Base-by-base conservation (phyloP, 2,797 vertebrate species). In the Myotis vivesi region DNA sequence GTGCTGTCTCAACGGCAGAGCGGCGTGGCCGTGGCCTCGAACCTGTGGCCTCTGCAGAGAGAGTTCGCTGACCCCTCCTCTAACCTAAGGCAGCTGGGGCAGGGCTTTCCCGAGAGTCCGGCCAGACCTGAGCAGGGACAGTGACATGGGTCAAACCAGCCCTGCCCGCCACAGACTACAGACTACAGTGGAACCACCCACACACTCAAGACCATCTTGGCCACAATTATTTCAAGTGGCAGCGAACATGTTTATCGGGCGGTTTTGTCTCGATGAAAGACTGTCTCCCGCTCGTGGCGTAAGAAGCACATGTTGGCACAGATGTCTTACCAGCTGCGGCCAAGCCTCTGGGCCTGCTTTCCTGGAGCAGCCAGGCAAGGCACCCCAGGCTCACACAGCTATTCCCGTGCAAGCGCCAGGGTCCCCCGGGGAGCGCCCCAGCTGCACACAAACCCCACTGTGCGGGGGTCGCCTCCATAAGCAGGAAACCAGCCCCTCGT, bases 271-370 rank as follows among this genome's bases (percentile, higher is more conserved):
- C 83, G 87, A 53, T 1, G 71, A 77, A 94, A 86, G 9, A n/a
- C 33, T 46, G 51, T 33, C 92, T 92, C 6, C 36, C 66, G n/a
- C 57, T 3, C 0, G 7, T 94, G 53, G 66, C 76, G 62, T 82
- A 96, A 86, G 92, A 96, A 95, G 90, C 97, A 98, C 95, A 93
- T 97, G 97, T 66, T 80, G 81, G 87, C 96, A 66, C 98, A 98
- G 98, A 97, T 98, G 98, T 96, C 97, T 92, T 11, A 3, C 41
- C 89, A 84, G 81, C 90, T 95, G 41, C 73, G 82, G 82, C 87
- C 90, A 72, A 55, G 89, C 87, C 86, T 87, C 46, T 12, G 25
- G 64, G 89, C 16, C 81, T 49, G 5, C 62, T 95, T 96, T 94
- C 82, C 30, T 9, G 91, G 94, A 17, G 84, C 79, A 49, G 22